A percentile compares a stretch with the other conserved stretches of the same genome.
Conservation (phyloP, 2,113 vertebrate species). For the Apodemus sylvaticus region DNA sequence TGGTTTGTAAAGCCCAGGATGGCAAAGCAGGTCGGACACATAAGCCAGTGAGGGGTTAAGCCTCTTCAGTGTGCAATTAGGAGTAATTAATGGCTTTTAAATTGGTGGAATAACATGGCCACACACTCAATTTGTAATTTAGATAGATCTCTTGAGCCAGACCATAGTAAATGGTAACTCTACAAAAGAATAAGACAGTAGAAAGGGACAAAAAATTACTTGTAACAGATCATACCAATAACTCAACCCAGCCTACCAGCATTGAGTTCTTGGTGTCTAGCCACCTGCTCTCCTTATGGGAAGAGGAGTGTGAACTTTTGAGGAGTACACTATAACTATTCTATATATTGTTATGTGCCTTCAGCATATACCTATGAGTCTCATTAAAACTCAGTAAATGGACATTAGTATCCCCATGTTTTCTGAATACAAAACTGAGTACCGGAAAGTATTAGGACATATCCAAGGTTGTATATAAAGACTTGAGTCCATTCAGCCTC, state of each 20-base stretch:
- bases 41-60: background rate
- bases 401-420: conserved; percentile 9
- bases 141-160: conserved; percentile 1
- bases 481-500: background rate
- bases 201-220: background rate
- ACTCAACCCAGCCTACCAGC: background rate
- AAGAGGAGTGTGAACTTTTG: background rate
- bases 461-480: background rate
- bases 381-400: background rate
- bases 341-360: background rate
- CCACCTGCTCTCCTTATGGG: background rate
- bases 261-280: background rate
- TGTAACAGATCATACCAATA: background rate
- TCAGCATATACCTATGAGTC: background rate
- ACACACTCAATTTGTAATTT: conserved; percentile 40
- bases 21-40: background rate
- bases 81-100: conserved; percentile 63
- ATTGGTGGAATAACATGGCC: background rate
- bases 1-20: background rate
- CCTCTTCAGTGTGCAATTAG: conserved; percentile 20
- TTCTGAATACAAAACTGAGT: conserved; percentile 16
- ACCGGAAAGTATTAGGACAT: background rate
- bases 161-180: background rate
- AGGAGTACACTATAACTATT: background rate
- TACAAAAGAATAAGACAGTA: background rate